A percentile compares a stretch with the other conserved stretches of the same genome.
These are phyloP conservation scores for Lasioglossum lativentre DNA, from an alignment of 2,888 invertebrate genomes.

Conservation along the genomic window DNA sequence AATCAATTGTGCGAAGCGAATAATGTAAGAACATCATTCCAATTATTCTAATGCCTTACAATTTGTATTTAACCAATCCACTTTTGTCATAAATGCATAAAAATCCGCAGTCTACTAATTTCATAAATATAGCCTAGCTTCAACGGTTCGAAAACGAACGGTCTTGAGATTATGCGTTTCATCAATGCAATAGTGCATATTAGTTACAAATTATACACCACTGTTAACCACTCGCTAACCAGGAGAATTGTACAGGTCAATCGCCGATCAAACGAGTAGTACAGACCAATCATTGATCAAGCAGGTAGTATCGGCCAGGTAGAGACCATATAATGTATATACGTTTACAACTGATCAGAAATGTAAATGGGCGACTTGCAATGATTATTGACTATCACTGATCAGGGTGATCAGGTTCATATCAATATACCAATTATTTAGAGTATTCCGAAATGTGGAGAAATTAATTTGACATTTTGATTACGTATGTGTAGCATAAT, in stretches of 20 bases:
- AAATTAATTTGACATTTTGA: background rate
- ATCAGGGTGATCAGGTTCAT: background rate
- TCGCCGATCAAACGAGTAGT: background rate
- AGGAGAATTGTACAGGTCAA: background rate
- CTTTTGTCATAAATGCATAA: too few relatives aligned
- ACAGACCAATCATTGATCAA: background rate
- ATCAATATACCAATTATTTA: background rate
- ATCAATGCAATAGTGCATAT: background rate
- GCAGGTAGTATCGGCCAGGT: background rate
- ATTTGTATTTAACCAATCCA: too few relatives aligned
- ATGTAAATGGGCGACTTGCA: background rate
- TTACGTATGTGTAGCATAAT: background rate
- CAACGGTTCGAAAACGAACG: background rate
- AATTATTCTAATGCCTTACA: too few relatives aligned
- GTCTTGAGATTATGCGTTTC: background rate
- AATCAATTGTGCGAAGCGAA: too few relatives aligned
- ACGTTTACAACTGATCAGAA: background rate
- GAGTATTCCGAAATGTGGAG: background rate
- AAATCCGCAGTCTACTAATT: background rate
- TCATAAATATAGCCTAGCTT: background rate
- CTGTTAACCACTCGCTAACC: background rate
- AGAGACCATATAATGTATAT: background rate
- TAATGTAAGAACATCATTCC: too few relatives aligned
- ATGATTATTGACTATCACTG: background rate
- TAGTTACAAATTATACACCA: background rate